Evolutionary conservation across 2,113 vertebrate species (phyloP).

Genomic region (Acinonyx jubatus): DNA sequence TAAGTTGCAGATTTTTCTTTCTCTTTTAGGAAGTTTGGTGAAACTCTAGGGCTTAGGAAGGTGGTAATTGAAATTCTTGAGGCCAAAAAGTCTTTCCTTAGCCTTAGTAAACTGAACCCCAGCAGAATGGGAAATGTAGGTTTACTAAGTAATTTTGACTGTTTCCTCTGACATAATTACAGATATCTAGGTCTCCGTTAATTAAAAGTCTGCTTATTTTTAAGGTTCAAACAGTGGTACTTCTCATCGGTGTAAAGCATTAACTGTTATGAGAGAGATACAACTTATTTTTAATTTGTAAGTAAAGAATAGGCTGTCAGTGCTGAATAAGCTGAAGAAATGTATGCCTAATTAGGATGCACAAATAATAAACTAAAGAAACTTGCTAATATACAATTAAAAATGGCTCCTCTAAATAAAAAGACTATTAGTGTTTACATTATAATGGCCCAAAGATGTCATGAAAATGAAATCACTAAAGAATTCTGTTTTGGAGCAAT

Average conservation of each 20-base stretch:
- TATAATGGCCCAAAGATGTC: not conserved
- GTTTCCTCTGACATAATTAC: not conserved
- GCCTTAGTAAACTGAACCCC: not conserved
- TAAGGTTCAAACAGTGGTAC: conserved; percentile 13
- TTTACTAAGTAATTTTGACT: conserved; percentile 35
- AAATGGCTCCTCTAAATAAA: conserved; percentile 39
- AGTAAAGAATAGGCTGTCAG: conserved; percentile 3
- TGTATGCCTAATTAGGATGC: conserved; percentile 20
- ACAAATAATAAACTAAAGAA: conserved; percentile 50
- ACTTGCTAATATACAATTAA: conserved; percentile 6
- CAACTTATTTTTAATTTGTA: conserved; percentile 47
- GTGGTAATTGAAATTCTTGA: conserved; percentile 57
- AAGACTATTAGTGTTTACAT: not conserved
- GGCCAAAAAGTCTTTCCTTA: not conserved
- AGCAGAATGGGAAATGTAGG: not conserved
- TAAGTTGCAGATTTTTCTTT: conserved; percentile 51
- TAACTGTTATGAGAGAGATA: not conserved
- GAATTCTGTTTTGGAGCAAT: conserved; percentile 22
- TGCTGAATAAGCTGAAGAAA: conserved; percentile 24
- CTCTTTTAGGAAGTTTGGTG: conserved; percentile 24
- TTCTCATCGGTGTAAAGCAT: not conserved
- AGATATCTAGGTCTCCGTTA: not conserved
- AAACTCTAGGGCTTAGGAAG: conserved; percentile 35
- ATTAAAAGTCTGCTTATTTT: conserved; percentile 19
- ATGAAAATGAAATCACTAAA: conserved; percentile 51